phyloP scores from a whole-genome alignment of 2,888 invertebrate genomes.

The Sylvicola cinctus region DNA sequence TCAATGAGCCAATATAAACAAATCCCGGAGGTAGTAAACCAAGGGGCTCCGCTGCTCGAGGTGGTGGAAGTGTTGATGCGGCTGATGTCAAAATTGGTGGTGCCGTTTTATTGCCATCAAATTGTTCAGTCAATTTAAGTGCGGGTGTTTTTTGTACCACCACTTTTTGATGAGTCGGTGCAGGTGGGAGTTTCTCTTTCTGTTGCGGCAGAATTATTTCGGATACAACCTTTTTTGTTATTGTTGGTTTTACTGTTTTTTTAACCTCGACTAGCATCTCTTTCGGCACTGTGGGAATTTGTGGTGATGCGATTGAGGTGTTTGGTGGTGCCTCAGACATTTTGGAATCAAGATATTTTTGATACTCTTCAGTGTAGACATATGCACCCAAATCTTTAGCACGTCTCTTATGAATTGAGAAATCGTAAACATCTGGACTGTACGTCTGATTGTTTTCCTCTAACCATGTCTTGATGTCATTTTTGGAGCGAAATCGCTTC shows the following conservation, averaged over 20 bases:
- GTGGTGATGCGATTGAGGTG: neutral
- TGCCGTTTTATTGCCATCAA: neutral
- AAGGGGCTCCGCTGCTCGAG: no score
- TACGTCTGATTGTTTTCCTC: conserved; percentile 25
- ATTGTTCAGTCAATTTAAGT: no score
- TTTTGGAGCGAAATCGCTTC: conserved; percentile 36
- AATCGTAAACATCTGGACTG: conserved; percentile 35
- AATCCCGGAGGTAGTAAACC: conserved; percentile 1
- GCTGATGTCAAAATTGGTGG: conserved; percentile 1
- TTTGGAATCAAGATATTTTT: conserved; percentile 5
- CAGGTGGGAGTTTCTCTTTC: no score
- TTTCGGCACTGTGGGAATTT: neutral
- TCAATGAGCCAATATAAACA: conserved; percentile 34
- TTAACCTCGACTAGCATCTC: no score
- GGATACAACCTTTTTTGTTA: no score
- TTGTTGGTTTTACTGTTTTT: no score
- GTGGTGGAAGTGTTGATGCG: neutral
- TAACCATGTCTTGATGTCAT: conserved; percentile 29
- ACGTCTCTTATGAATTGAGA: conserved; percentile 32
- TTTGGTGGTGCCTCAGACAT: neutral
- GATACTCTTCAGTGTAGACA: conserved; percentile 22
- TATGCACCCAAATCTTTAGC: conserved; percentile 26
- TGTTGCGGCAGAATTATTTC: no score
- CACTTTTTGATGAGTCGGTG: no score
- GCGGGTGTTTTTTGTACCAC: no score